Percentiles rank a stretch among this genome's conserved stretches.
Conservation (phyloP, 2,113 vertebrate species). For the Sphyrna mokarran region DNA sequence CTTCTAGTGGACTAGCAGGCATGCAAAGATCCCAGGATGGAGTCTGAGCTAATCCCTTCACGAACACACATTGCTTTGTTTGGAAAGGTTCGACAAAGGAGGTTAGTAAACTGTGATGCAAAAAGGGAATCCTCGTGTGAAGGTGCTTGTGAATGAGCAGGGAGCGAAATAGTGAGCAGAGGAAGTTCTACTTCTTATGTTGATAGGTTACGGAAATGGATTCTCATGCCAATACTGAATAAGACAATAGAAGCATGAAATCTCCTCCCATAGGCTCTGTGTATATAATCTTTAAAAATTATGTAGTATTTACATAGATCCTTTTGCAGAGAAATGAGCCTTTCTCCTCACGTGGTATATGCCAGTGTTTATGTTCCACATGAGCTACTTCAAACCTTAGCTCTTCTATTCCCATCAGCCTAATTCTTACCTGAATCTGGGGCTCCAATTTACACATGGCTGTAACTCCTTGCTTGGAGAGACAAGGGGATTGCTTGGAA, state of each 20-base stretch:
- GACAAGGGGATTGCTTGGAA: background rate
- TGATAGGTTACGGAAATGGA: background rate
- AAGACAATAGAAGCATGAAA: background rate
- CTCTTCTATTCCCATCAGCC: background rate
- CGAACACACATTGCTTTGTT: background rate
- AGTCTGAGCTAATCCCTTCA: background rate
- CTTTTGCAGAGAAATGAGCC: background rate
- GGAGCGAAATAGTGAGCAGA: background rate
- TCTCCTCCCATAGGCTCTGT: background rate
- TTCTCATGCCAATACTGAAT: background rate
- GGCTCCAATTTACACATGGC: background rate
- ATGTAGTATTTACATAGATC: background rate
- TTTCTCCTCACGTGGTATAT: background rate
- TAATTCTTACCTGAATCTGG: background rate
- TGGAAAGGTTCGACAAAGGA: background rate
- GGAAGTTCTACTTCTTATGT: background rate
- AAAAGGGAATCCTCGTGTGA: background rate
- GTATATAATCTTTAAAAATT: background rate
- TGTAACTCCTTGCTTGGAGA: background rate
- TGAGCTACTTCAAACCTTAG: background rate
- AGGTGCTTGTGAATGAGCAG: background rate
- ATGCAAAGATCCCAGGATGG: background rate
- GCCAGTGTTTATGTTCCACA: background rate
- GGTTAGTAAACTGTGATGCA: background rate
- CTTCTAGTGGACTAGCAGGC: background rate